Conservation (phyloP, 2,888 invertebrate genomes). For the Elgonia sp. region DNA sequence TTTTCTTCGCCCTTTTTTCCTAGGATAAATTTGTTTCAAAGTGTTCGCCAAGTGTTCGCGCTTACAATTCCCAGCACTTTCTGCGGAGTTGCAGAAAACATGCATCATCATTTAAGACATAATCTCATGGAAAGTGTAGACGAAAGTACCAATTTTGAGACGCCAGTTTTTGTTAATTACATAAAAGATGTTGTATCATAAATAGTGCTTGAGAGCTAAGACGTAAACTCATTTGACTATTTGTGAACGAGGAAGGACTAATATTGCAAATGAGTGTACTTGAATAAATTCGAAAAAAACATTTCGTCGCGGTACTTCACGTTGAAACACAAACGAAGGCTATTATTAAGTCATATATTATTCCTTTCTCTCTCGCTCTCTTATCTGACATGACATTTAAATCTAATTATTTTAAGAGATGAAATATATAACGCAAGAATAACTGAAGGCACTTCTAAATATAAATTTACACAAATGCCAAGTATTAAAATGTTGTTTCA, state of each 20-base stretch:
- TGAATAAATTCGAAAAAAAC: slow-evolving; percentile 22
- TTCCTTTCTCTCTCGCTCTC: slow-evolving; percentile 18
- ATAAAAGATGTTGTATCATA: slow-evolving; percentile 34
- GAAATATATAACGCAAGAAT: slow-evolving; percentile 29
- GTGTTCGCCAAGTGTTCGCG: slow-evolving; percentile 32
- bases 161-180: slow-evolving; percentile 54
- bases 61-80: slow-evolving; percentile 53
- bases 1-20: slow-evolving; percentile 9
- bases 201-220: slow-evolving; percentile 5
- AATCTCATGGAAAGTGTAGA: slow-evolving; percentile 56
- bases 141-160: slow-evolving; percentile 48
- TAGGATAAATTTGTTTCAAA: slow-evolving; percentile 33
- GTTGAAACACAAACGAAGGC: slow-evolving; percentile 37
- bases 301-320: slow-evolving; percentile 1
- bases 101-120: slow-evolving; percentile 63
- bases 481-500: slow-evolving; percentile 8
- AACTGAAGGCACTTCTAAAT: slow-evolving; percentile 38
- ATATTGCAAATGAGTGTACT: slow-evolving; percentile 17
- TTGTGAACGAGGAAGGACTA: slow-evolving; percentile 1
- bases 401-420: slow-evolving; percentile 49
- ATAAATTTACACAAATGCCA: neutral
- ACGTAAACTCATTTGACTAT: slow-evolving; percentile 17
- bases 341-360: slow-evolving; percentile 37
- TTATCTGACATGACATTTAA: slow-evolving; percentile 49
- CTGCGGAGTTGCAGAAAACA: slow-evolving; percentile 55